Base-by-base conservation (phyloP, 1,140 invertebrate species). In the Calycopis cecrops region DNA sequence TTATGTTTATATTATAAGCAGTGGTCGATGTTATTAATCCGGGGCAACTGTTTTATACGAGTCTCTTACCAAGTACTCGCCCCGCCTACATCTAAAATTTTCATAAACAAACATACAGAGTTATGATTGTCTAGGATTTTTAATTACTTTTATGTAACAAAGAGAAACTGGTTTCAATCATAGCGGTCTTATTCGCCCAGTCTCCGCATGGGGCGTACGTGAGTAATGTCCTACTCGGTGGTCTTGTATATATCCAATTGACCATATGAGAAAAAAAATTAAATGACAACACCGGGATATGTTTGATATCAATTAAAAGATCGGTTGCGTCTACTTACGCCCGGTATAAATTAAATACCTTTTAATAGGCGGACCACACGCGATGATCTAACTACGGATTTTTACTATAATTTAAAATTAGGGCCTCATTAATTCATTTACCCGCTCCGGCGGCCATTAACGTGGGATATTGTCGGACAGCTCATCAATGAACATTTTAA, bases 341-440 rank as follows among this genome's bases (percentile, higher is more conserved):
- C 47, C 52, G 52, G 59, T 63, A 73, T 81, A 76, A 71, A 73
- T 80, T 73, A 78, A 57, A 67, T 50, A 59, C 60, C 59, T 71
- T 72, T 77, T 82, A 75, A 76, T 75, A 69, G 70, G 57, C 33
- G 59, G 76, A 78, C 76, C 76, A 82, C 78, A 81, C 78, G 70
- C 71, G 60, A 61, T 56, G 64, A 56, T 52, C 40, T 34, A 35
- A 55, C 53, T 55, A 50, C 42, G 49, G 34, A 34, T 16, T 44
- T 44, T 44, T 44, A 44, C 51, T 53, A 59, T 59, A 59, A 65
- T 59, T 59, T 59, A 51, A 58, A 66, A 66, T 66, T 66, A 66
- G 58, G 50, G 57, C 52, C 60, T 66, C 56, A 60, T 66, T 63
- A 66, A 65, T 65, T 63, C 61, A 59, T 63, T 65, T 62, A 50